Evolutionary conservation across 2,113 vertebrate species (phyloP).

Genomic region (Manacus vitellinus): DNA sequence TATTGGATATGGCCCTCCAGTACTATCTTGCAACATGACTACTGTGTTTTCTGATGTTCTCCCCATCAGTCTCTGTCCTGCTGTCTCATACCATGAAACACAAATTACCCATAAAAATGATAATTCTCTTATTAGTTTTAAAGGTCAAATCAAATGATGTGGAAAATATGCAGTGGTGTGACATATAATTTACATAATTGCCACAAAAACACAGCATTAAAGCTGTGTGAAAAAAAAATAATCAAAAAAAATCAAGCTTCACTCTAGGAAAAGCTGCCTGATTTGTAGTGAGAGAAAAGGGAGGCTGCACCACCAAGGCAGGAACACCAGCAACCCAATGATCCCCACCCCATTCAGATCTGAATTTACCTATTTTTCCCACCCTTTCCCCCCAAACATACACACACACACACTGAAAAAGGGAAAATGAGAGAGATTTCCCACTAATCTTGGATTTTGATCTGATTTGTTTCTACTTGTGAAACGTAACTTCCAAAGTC

Average conservation of each 20-base stretch:
- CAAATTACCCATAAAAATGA: slow-evolving; percentile 56
- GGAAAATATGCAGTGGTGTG: slow-evolving; percentile 34
- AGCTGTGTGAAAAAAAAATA: background rate
- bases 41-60: background rate
- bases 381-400: background rate
- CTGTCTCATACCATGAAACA: slow-evolving; percentile 12
- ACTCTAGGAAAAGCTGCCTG: background rate
- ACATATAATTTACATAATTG: slow-evolving; percentile 60
- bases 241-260: background rate
- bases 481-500: background rate
- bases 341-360: background rate
- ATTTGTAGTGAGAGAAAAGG: background rate
- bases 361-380: background rate
- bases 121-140: slow-evolving; percentile 64
- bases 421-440: background rate
- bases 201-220: slow-evolving; percentile 4
- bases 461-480: background rate
- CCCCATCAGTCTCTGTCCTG: background rate
- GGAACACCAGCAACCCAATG: fast-evolving
- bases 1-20: background rate
- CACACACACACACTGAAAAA: fast-evolving
- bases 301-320: background rate
- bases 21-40: background rate
- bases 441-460: background rate
- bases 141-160: slow-evolving; percentile 63